Evolutionary conservation across 2,888 invertebrate species (phyloP), one percentile per base, ranked within the genome.

Genomic region (Amiota communis): DNA sequence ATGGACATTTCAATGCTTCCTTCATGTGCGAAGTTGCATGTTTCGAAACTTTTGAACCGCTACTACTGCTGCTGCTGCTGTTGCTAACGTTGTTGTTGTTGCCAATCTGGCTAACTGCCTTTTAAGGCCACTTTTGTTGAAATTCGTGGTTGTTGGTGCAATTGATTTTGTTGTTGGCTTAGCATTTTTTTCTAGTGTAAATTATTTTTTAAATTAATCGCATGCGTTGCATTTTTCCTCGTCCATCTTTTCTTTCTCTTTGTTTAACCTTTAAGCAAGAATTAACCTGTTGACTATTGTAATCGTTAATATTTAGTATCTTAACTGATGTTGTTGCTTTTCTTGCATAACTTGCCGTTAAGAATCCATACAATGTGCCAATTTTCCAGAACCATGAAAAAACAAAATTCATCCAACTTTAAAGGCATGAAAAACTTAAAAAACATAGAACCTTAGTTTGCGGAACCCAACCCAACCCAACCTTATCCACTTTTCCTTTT

Each of bases 281-380:
- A 87, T 87, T 87, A 87, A 87, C 87, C 87, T 87, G 87, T 87
- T 86, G 87, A 77, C 77, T 81, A 75, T 70, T 72, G 73, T 23
- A 36, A 36, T 6, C 2, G 36, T 36, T 36, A 36, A 36, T 36
- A 15, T 20, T 59, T 17, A 23, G 61, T 57, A 17, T 36, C 53
- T 12, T 70, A 46, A 12, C 20, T 64, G 17, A 23, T 46, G 23
- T 12, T 64, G 13, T 20, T 20, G 46, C 23, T 23, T 23, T 23
- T 23, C 2, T 23, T 23, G 3, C 2, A 23, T 23, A 23, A 63
- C 12, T 23, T 63, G 8, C 13, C 46, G 46, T 36, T 36, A 36
- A 36, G 6, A 36, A 6, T 6, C 36, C 13, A 47, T 36, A 47
- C 57, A 17, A 20, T 11, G 15, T 17, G 59, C 17, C 15, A 53